Evolutionary conservation across 2,113 vertebrate genomes (phyloP).

Genomic region (Bolborhynchus lineola): DNA sequence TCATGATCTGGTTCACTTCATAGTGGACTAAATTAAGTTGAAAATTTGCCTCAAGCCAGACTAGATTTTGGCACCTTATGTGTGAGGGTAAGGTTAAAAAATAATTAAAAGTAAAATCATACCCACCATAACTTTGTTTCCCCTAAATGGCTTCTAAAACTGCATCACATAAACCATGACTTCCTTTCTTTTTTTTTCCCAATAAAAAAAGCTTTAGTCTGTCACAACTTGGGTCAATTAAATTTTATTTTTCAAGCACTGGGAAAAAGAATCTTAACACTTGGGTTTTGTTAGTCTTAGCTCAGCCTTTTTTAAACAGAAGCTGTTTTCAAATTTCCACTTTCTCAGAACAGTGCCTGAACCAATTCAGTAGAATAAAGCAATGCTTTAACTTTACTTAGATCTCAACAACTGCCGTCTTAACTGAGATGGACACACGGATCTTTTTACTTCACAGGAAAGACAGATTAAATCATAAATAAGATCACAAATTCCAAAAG

Average conservation of each 20-base stretch:
- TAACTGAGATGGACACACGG: background rate
- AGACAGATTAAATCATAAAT: background rate
- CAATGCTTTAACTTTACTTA: background rate
- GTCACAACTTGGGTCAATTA: background rate
- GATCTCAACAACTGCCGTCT: background rate
- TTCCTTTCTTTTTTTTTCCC: background rate
- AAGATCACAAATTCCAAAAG: background rate
- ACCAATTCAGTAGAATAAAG: background rate
- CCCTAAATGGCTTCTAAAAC: background rate
- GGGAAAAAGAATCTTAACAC: background rate
- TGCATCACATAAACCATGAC: background rate
- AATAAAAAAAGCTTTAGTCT: background rate
- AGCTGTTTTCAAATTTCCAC: background rate
- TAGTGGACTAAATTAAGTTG: background rate
- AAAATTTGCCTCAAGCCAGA: background rate
- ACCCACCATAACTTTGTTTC: background rate
- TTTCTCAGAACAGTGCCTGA: background rate
- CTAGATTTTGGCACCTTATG: background rate
- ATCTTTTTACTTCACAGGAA: background rate
- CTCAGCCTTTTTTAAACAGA: background rate
- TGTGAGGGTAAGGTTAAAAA: background rate
- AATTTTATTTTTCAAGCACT: background rate
- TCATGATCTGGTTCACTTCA: background rate
- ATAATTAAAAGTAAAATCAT: background rate
- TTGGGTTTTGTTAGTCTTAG: background rate